Percentiles rank a stretch among this genome's conserved stretches.
phyloP scores from a whole-genome alignment of 2,888 invertebrate genomes.

The Orthonevra nobilis region DNA sequence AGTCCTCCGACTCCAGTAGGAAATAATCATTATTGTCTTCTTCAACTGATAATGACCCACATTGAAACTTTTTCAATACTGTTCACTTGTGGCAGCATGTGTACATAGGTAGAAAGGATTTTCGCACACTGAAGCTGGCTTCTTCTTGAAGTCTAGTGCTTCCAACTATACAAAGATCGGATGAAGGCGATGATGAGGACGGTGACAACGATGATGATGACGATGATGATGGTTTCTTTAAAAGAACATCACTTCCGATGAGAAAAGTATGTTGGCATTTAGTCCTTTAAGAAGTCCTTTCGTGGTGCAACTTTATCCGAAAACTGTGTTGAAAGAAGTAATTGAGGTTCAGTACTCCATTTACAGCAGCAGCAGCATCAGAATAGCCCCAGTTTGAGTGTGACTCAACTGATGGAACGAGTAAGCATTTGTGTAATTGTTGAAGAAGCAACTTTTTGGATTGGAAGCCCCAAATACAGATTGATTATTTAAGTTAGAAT shows the following conservation, averaged over 20 bases:
- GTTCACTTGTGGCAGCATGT: neutral
- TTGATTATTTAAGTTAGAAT: conserved; percentile 54
- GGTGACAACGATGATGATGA: no score
- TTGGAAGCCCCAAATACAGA: conserved; percentile 50
- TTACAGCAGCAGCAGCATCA: conserved; percentile 4
- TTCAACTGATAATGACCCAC: conserved; percentile 66
- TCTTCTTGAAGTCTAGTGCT: no score
- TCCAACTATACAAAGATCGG: conserved; percentile 23
- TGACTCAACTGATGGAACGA: no score
- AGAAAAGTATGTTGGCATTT: conserved; percentile 31
- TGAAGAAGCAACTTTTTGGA: conserved; percentile 27
- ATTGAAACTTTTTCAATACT: conserved; percentile 25
- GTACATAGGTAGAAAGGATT: conserved; percentile 3
- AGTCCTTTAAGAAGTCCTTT: conserved; percentile 42
- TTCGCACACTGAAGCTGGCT: no score
- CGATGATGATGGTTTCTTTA: conserved; percentile 16
- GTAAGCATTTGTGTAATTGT: conserved; percentile 46
- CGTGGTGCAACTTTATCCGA: conserved; percentile 43
- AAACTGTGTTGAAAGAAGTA: conserved; percentile 54
- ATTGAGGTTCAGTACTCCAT: conserved; percentile 8
- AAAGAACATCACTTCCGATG: conserved; percentile 53
- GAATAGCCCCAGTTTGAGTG: neutral
- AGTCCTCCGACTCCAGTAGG: conserved; percentile 25
- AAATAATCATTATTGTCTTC: conserved; percentile 57
- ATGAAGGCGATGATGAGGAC: conserved; percentile 22